phyloP scores from a whole-genome alignment of 2,113 vertebrate genomes.

The Balaenoptera acutorostrata region DNA sequence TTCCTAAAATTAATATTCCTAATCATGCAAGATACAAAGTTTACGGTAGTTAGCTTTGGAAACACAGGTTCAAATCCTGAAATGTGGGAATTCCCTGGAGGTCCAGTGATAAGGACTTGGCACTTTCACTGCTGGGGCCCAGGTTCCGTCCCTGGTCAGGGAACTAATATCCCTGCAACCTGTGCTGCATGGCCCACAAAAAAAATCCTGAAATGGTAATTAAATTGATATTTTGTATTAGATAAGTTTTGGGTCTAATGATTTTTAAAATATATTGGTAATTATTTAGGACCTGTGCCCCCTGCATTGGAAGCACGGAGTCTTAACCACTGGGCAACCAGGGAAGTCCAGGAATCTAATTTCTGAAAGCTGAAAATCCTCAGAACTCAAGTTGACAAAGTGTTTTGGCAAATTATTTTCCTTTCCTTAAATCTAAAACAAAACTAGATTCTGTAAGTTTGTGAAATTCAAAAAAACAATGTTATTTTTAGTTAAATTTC shows the following conservation, averaged over 20 bases:
- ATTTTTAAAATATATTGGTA: background rate
- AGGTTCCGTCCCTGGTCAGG: background rate
- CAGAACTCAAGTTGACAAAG: background rate
- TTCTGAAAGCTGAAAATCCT: background rate
- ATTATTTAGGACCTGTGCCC: background rate
- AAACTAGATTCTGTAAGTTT: background rate
- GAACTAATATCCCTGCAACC: background rate
- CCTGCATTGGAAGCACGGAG: too few species aligned
- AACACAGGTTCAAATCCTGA: background rate
- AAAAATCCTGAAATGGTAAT: background rate
- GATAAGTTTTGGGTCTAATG: background rate
- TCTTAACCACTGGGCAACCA: too few species aligned
- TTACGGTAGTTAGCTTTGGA: background rate
- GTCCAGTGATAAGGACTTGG: background rate
- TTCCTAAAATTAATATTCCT: background rate
- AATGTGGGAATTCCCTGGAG: background rate
- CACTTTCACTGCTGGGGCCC: background rate
- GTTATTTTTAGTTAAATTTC: background rate
- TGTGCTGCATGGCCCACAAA: background rate
- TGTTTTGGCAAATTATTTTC: background rate
- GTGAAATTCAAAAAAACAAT: background rate
- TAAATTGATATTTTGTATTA: background rate
- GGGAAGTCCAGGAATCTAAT: background rate
- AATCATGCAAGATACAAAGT: background rate
- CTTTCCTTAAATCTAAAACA: conserved; percentile 2